A percentile compares a stretch with the other conserved stretches of the same genome.
phyloP scores from a whole-genome alignment of 2,113 vertebrate species.

The Hymenochirus boettgeri region DNA sequence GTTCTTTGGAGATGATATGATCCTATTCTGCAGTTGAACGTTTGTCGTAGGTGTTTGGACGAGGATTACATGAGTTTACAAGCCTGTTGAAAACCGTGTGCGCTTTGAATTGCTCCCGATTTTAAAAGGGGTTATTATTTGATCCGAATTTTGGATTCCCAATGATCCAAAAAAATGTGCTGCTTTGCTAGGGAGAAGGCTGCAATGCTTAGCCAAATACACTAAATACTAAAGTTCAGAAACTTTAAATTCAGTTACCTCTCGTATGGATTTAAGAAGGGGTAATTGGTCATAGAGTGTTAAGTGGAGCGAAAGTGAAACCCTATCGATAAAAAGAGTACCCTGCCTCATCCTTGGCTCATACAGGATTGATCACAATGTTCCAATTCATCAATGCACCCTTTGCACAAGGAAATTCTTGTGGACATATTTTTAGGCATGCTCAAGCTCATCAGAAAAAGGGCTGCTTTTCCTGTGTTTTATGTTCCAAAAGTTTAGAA shows the following conservation, averaged over 20 bases:
- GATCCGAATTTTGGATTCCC: conserved; percentile 97
- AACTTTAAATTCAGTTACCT: conserved; percentile 48
- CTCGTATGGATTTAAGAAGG: conserved; percentile 51
- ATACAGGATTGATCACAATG: conserved; percentile 61
- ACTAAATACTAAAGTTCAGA: conserved; percentile 63
- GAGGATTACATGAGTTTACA: conserved; percentile 81
- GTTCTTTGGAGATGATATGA: conserved; percentile 87
- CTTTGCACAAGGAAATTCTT: conserved; percentile 83
- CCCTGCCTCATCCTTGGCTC: conserved; percentile 45
- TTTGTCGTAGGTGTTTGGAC: conserved; percentile 85
- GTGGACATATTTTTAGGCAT: conserved; percentile 79
- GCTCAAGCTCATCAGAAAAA: conserved; percentile 89
- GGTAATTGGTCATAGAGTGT: conserved; percentile 50
- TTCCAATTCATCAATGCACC: conserved; percentile 73
- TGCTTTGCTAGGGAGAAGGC: conserved; percentile 70
- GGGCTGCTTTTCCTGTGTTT: conserved; percentile 85
- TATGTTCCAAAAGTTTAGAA: conserved; percentile 82
- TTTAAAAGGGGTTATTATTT: conserved; percentile 87
- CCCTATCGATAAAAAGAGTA: conserved; percentile 51
- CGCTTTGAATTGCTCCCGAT: conserved; percentile 91
- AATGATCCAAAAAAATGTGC: conserved; percentile 89
- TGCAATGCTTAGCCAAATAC: too few species aligned
- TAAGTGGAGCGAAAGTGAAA: conserved; percentile 48
- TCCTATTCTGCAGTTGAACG: conserved; percentile 84
- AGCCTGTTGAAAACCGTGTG: conserved; percentile 79